Percentiles rank a stretch among this genome's conserved stretches.
Conservation (phyloP, 2,797 vertebrate genomes). For the Chaetophractus vellerosus region DNA sequence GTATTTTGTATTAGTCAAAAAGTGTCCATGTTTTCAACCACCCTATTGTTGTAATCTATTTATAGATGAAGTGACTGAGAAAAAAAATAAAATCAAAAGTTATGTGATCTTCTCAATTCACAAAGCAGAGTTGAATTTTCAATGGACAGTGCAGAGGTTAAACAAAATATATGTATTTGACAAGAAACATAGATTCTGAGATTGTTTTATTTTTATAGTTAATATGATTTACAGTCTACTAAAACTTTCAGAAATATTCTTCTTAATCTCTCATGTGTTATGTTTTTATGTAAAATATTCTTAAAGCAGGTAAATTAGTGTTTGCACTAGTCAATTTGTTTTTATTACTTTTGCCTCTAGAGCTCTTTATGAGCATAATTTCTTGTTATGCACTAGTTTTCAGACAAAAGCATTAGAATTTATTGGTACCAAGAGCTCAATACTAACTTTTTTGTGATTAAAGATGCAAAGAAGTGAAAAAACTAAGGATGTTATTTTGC, state of each 20-base stretch:
- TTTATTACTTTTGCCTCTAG: slow-evolving; percentile 71
- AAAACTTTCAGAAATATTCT: background rate
- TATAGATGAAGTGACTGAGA: background rate
- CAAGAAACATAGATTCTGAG: background rate
- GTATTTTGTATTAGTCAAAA: background rate
- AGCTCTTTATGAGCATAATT: slow-evolving; percentile 78
- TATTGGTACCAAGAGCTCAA: slow-evolving; percentile 66
- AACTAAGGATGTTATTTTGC: slow-evolving; percentile 62
- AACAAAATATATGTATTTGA: background rate
- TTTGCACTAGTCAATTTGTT: slow-evolving; percentile 65
- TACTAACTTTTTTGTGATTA: slow-evolving; percentile 71
- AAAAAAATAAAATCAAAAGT: background rate
- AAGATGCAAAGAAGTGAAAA: slow-evolving; percentile 59
- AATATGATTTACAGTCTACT: background rate
- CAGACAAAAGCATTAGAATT: slow-evolving; percentile 76
- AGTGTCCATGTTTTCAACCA: background rate
- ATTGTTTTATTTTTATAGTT: slow-evolving; percentile 47
- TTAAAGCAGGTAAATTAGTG: slow-evolving; percentile 62
- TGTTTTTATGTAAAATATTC: slow-evolving; percentile 34
- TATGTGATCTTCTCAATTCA: background rate
- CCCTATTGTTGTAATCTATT: background rate
- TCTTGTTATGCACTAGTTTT: slow-evolving; percentile 61
- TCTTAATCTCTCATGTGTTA: background rate
- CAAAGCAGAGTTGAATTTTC: background rate
- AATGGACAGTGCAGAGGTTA: background rate